A percentile compares a stretch with the other conserved stretches of the same genome.
phyloP scores from a whole-genome alignment of 2,113 vertebrate genomes.

The Azemiops feae region DNA sequence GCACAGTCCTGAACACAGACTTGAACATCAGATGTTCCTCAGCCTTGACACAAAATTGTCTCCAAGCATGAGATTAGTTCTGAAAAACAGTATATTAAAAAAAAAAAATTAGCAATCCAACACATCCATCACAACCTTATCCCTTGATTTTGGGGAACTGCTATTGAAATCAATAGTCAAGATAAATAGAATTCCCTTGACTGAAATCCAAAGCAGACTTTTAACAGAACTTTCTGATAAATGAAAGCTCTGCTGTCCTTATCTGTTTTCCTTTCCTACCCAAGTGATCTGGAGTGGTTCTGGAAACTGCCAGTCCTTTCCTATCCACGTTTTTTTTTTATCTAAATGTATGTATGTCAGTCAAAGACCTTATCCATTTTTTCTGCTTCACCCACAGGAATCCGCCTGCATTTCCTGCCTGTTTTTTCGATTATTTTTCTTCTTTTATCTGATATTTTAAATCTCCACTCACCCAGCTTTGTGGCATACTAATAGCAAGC shows the following conservation, averaged over 20 bases:
- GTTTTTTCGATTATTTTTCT: constrained; percentile 28
- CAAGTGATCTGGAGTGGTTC: constrained; percentile 48
- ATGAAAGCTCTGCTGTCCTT: constrained; percentile 27
- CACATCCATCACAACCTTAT: background rate
- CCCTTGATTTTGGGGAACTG: constrained; percentile 6
- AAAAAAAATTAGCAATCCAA: background rate
- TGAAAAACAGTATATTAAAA: background rate
- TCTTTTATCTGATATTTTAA: constrained; percentile 59
- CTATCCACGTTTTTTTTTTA: constrained; percentile 53
- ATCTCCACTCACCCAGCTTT: constrained; percentile 53
- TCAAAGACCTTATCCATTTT: constrained; percentile 47
- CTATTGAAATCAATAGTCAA: constrained; percentile 20
- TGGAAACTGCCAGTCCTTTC: constrained; percentile 51
- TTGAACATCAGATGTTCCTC: background rate
- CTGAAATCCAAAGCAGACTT: constrained; percentile 41
- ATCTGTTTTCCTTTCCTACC: constrained; percentile 33
- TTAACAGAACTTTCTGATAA: constrained; percentile 7
- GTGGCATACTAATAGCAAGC: constrained; percentile 28
- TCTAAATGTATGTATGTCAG: constrained; percentile 53
- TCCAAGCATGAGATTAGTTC: background rate
- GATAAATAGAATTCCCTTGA: constrained; percentile 42
- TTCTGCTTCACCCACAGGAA: constrained; percentile 50
- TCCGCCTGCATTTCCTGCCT: constrained; percentile 34
- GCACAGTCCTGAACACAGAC: background rate
- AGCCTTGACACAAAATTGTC: background rate